These are phyloP conservation scores for Danionella cerebrum DNA, from an alignment of 2,113 vertebrate species.

Conservation along the genomic window DNA sequence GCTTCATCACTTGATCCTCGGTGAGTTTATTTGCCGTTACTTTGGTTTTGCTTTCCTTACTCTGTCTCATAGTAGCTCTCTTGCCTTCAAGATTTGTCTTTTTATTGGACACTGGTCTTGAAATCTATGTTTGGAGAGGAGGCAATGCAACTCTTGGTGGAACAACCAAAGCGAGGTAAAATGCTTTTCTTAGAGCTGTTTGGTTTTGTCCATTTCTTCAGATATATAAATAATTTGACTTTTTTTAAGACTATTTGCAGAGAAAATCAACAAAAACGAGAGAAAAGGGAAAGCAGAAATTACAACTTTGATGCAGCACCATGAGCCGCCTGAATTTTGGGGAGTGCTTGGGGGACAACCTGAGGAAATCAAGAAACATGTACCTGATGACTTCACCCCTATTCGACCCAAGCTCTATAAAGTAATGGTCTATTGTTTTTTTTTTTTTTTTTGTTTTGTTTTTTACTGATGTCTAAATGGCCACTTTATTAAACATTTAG, in stretches of 20 bases:
- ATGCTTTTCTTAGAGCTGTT: background rate
- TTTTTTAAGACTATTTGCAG: constrained; percentile 81
- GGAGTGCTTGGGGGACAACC: constrained; percentile 83
- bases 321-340: constrained; percentile 87
- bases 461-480: too few species aligned
- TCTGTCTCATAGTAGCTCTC: background rate
- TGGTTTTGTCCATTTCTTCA: background rate
- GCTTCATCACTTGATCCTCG: constrained; percentile 82
- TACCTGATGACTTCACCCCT: constrained; percentile 82
- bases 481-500: background rate
- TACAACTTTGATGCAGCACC: constrained; percentile 67
- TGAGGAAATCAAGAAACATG: constrained; percentile 80
- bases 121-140: constrained; percentile 88
- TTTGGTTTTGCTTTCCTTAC: too few species aligned
- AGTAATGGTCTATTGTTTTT: constrained; percentile 52
- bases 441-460: too few species aligned
- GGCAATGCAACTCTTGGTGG: constrained; percentile 78
- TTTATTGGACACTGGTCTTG: constrained; percentile 79
- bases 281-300: constrained; percentile 91
- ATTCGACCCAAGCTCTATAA: constrained; percentile 92
- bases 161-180: constrained; percentile 93
- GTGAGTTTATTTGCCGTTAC: constrained; percentile 55
- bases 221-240: background rate
- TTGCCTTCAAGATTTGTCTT: constrained; percentile 77
- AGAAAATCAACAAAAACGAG: constrained; percentile 98